A percentile compares a stretch with the other conserved stretches of the same genome.
These are phyloP conservation scores for Pseudopipra pipra DNA, from an alignment of 2,113 vertebrate genomes.

Conservation along the genomic window DNA sequence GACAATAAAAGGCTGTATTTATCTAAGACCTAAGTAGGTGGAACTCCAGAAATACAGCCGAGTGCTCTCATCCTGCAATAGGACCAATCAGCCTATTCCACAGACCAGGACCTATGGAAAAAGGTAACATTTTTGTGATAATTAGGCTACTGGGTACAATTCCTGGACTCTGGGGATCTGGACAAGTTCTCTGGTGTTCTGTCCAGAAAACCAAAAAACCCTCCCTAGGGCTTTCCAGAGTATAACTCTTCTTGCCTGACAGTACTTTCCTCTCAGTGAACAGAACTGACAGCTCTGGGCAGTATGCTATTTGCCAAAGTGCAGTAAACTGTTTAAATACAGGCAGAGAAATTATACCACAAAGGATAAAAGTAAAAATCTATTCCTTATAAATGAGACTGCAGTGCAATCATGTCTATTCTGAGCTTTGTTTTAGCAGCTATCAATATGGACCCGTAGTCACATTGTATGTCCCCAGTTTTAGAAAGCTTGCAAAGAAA, in stretches of 20 bases:
- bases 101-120: fast-evolving
- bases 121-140: not conserved
- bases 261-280: not conserved
- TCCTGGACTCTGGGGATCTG: fast-evolving
- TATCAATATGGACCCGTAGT: not conserved
- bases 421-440: not conserved
- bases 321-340: not conserved
- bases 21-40: not conserved
- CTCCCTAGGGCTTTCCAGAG: not conserved
- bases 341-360: not conserved
- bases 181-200: not conserved
- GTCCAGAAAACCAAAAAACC: not conserved
- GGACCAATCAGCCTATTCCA: not conserved
- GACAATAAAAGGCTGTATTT: not conserved
- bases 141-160: not conserved
- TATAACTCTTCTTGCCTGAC: not conserved
- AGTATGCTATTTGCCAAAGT: not conserved
- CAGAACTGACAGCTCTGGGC: not conserved
- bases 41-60: not conserved
- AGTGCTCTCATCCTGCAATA: not conserved
- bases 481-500: not conserved
- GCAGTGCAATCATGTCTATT: not conserved
- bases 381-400: not conserved
- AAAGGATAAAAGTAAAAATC: not conserved
- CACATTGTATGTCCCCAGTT: not conserved